Conservation (phyloP, 2,888 invertebrate species). For the Drosophila diplacantha region DNA sequence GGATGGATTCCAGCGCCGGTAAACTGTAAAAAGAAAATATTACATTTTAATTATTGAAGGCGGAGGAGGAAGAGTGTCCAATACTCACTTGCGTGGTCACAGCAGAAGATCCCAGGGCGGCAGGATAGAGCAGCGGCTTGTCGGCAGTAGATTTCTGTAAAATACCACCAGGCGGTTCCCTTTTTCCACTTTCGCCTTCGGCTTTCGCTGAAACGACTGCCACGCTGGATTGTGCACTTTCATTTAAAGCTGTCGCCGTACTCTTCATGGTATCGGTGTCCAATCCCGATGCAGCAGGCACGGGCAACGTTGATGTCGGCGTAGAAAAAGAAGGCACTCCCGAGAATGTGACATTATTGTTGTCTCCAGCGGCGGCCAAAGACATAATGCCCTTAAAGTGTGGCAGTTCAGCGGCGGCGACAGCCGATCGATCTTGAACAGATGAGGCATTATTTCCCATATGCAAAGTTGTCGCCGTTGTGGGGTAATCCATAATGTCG, state of each 20-base stretch:
- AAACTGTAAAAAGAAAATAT: conserved; percentile 19
- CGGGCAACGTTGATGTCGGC: conserved; percentile 33
- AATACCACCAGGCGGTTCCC: conserved; percentile 4
- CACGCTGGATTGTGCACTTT: conserved; percentile 8
- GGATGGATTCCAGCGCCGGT: conserved; percentile 35
- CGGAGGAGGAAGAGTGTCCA: background rate
- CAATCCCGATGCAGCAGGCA: conserved; percentile 11
- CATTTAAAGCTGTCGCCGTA: conserved; percentile 3
- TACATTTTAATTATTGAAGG: background rate
- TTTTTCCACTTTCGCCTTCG: conserved; percentile 9
- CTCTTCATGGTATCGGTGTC: conserved; percentile 17
- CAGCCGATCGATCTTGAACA: conserved; percentile 82
- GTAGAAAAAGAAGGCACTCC: conserved; percentile 26
- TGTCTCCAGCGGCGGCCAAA: conserved; percentile 40
- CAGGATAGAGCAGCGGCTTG: conserved; percentile 30
- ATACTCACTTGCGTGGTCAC: conserved; percentile 44
- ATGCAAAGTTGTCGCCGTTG: conserved; percentile 79
- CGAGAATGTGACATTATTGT: conserved; percentile 40
- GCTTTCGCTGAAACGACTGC: background rate
- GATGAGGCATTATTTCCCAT: conserved; percentile 73
- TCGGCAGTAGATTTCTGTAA: conserved; percentile 40
- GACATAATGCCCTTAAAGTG: conserved; percentile 78
- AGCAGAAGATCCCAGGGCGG: conserved; percentile 11
- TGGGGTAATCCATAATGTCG: conserved; percentile 83
- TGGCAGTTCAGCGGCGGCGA: conserved; percentile 81